Percentiles rank a stretch among this genome's conserved stretches.
Evolutionary conservation across 2,888 invertebrate species (phyloP).

Genomic region (Acheta domesticus): DNA sequence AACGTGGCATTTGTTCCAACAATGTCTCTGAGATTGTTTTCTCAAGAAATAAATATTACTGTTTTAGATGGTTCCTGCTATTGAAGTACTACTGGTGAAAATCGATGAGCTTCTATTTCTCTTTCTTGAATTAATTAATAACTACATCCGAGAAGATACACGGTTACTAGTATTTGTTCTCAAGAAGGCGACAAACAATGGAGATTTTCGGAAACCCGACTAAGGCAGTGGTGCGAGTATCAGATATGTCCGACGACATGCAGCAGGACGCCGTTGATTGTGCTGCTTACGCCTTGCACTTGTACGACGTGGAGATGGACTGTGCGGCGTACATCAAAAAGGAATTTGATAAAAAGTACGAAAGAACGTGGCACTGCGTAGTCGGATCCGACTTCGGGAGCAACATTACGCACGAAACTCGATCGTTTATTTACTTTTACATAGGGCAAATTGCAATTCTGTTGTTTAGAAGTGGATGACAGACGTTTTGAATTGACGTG

Average conservation of each 20-base stretch:
- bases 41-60: no score
- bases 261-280: slow-evolving; percentile 99
- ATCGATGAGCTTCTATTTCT: no score
- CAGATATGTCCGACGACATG: slow-evolving; percentile 99
- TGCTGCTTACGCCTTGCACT: slow-evolving; percentile 96
- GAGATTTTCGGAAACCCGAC: no score
- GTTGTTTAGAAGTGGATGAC: slow-evolving; percentile 94
- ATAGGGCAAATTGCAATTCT: slow-evolving; percentile 98
- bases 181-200: no score
- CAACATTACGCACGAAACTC: slow-evolving; percentile 97
- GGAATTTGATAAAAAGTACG: slow-evolving; percentile 99
- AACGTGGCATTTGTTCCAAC: no score
- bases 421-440: slow-evolving; percentile 99
- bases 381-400: slow-evolving; percentile 98
- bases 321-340: slow-evolving; percentile 99
- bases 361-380: slow-evolving; percentile 99
- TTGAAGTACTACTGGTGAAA: no score
- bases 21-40: no score
- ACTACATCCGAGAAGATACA: no score
- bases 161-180: no score
- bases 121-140: no score
- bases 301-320: slow-evolving; percentile 99
- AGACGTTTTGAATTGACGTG: no score
- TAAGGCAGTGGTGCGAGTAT: slow-evolving; percentile 99
- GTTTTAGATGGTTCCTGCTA: no score